Conservation (phyloP, 2,113 vertebrate genomes). For the Nyctereutes procyonoides region DNA sequence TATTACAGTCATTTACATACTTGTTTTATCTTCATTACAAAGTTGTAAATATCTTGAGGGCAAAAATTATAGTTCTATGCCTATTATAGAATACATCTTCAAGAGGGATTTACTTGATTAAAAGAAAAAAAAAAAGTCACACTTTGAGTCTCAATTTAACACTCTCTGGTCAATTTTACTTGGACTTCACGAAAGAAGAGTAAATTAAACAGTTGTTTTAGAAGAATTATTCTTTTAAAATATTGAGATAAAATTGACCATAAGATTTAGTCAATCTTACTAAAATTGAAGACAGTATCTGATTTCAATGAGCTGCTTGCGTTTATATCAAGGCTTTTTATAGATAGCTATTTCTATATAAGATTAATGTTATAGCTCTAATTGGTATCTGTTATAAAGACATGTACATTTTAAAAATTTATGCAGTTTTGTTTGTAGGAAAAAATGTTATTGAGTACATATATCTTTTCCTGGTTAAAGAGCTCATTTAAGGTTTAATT, state of each 20-base stretch:
- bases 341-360: not conserved
- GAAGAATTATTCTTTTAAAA: constrained; percentile 8
- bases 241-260: not conserved
- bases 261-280: not conserved
- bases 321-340: not conserved
- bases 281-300: not conserved
- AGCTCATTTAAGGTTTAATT: not conserved
- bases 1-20: not conserved
- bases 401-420: not conserved
- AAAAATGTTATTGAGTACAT: not conserved
- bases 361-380: not conserved
- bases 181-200: not conserved
- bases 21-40: constrained; percentile 32
- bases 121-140: not conserved
- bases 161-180: not conserved
- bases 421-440: not conserved
- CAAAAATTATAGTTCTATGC: not conserved
- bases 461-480: not conserved
- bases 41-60: not conserved
- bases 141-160: not conserved
- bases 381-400: not conserved
- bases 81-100: not conserved
- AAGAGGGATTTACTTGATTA: constrained; percentile 21
- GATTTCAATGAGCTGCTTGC: not conserved
- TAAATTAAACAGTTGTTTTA: not conserved